phyloP scores from a whole-genome alignment of 2,113 vertebrate genomes.

The Gasterosteus nipponicus region DNA sequence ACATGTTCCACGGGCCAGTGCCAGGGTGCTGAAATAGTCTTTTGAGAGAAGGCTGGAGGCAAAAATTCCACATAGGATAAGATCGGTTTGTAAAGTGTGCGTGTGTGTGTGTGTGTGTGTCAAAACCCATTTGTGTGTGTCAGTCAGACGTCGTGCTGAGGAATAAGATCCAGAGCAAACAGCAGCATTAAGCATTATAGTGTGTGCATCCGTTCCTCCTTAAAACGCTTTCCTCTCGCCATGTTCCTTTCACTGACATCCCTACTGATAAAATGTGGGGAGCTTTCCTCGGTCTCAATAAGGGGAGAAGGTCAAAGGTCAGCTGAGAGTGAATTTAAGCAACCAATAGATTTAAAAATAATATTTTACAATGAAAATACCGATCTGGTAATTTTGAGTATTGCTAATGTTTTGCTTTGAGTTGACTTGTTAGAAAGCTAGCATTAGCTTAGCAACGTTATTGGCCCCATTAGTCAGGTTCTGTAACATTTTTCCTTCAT shows the following conservation, averaged over 20 bases:
- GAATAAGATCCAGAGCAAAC: slow-evolving; percentile 4
- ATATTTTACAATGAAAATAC: not conserved
- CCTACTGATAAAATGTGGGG: not conserved
- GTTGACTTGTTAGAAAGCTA: not conserved
- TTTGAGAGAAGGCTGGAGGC: slow-evolving; percentile 55
- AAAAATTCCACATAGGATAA: slow-evolving; percentile 53
- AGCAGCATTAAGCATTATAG: not conserved
- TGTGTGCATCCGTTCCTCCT: not conserved
- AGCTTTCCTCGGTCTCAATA: not conserved
- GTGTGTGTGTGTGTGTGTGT: not conserved
- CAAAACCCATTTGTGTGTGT: not conserved
- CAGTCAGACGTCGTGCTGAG: not conserved
- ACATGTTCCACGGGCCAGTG: slow-evolving; percentile 63
- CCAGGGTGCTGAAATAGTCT: slow-evolving; percentile 56
- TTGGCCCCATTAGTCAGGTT: not conserved
- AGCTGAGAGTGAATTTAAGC: not conserved
- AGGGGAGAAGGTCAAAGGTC: not conserved
- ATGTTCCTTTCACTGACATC: not conserved
- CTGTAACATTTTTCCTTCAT: not conserved
- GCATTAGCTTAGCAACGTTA: not conserved
- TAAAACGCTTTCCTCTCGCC: not conserved
- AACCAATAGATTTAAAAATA: not conserved
- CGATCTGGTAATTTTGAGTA: not conserved
- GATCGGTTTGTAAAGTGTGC: slow-evolving; percentile 24
- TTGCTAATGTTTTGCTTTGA: not conserved